phyloP scores from a whole-genome alignment of 2,797 vertebrate species.

The Eulemur albifrons region DNA sequence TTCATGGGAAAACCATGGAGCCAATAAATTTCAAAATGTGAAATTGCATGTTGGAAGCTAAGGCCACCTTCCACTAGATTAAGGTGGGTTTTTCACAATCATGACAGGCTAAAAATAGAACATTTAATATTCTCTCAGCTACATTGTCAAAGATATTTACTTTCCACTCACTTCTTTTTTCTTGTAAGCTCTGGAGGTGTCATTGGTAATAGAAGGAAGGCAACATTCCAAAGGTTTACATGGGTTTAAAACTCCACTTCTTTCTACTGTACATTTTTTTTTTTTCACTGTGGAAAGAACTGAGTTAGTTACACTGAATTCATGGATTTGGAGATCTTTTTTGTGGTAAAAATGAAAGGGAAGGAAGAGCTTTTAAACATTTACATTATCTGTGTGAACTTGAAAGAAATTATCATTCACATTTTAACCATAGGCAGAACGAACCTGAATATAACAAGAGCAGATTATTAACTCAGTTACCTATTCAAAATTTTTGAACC shows the following conservation, averaged over 20 bases:
- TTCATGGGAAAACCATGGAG: constrained; percentile 15
- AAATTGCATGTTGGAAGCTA: not conserved
- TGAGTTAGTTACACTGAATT: constrained; percentile 17
- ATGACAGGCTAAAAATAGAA: constrained; percentile 32
- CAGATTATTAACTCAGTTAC: not conserved
- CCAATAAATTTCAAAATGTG: constrained; percentile 25
- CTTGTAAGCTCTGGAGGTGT: not conserved
- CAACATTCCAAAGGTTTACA: not conserved
- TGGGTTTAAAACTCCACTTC: constrained; percentile 9
- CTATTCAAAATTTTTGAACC: not conserved
- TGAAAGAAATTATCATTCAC: not conserved
- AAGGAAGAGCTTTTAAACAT: not conserved
- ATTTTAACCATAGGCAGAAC: not conserved
- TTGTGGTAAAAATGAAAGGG: not conserved
- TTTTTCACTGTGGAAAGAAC: not conserved
- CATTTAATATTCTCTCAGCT: constrained; percentile 42
- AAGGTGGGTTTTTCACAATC: not conserved
- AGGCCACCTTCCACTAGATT: not conserved
- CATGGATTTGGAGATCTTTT: not conserved
- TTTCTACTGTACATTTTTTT: not conserved
- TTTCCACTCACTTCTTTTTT: not conserved
- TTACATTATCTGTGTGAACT: not conserved
- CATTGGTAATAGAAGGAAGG: constrained; percentile 22
- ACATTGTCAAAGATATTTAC: constrained; percentile 47
- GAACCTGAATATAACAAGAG: not conserved